Evolutionary conservation across 2,888 invertebrate species (phyloP).

Genomic region (Catocala sponsa): DNA sequence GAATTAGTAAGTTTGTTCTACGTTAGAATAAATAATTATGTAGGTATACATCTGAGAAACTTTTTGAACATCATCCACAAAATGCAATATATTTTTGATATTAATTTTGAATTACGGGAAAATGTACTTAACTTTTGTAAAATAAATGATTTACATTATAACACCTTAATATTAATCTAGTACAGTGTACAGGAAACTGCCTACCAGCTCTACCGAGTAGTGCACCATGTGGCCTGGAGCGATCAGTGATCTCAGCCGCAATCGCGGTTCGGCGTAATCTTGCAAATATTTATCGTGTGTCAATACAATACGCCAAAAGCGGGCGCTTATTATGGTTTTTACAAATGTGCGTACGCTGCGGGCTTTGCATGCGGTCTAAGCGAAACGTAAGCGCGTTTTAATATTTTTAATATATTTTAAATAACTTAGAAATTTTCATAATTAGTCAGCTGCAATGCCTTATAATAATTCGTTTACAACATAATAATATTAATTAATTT

Average conservation of each 20-base stretch:
- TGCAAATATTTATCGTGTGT: conserved; percentile 85
- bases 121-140: no score
- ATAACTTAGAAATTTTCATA: no score
- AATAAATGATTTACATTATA: no score
- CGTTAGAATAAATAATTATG: no score
- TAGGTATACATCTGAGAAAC: no score
- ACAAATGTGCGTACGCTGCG: conserved; percentile 81
- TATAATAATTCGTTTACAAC: no score
- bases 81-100: no score
- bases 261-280: conserved; percentile 75
- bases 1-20: no score
- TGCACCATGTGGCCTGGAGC: conserved; percentile 48
- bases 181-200: conserved; percentile 55
- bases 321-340: conserved; percentile 84
- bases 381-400: conserved; percentile 21
- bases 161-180: conserved; percentile 7
- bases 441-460: no score
- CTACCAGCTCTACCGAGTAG: conserved; percentile 51
- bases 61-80: no score
- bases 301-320: conserved; percentile 87
- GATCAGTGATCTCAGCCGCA: conserved; percentile 63
- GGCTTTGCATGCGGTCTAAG: conserved; percentile 60
- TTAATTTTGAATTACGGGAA: no score
- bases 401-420: background rate
- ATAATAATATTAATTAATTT: no score